A percentile compares a stretch with the other conserved stretches of the same genome.
Evolutionary conservation across 2,888 invertebrate species (phyloP).

Genomic region (Xanthorhoe spadicearia): DNA sequence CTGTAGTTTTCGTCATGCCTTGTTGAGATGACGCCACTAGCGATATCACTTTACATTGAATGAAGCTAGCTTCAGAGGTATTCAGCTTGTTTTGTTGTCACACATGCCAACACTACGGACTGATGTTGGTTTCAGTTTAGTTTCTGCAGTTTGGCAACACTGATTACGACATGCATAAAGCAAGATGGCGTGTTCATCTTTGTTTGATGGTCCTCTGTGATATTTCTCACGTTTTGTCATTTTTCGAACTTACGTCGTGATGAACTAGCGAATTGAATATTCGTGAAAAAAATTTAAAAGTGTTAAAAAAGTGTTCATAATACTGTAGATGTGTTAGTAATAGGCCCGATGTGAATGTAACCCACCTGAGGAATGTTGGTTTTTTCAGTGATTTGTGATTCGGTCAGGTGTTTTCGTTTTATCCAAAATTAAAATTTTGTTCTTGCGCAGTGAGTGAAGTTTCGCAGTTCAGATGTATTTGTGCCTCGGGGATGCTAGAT

Average conservation of each 20-base stretch:
- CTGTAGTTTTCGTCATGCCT: neutral
- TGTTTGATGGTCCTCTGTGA: slow-evolving; percentile 78
- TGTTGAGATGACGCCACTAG: slow-evolving; percentile 7
- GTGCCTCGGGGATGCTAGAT: slow-evolving; percentile 82
- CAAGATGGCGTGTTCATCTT: slow-evolving; percentile 85
- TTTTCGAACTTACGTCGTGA: slow-evolving; percentile 72
- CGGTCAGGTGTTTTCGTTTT: slow-evolving; percentile 85
- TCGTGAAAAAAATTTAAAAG: slow-evolving; percentile 56
- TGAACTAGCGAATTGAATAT: slow-evolving; percentile 60
- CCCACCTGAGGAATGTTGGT: slow-evolving; percentile 88
- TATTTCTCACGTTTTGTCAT: slow-evolving; percentile 74
- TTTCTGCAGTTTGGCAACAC: slow-evolving; percentile 65
- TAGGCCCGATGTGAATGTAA: slow-evolving; percentile 73
- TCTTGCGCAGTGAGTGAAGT: slow-evolving; percentile 84
- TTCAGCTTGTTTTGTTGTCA: slow-evolving; percentile 58
- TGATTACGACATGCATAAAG: slow-evolving; percentile 78
- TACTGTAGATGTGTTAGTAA: slow-evolving; percentile 56
- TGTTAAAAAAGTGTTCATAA: slow-evolving; percentile 64
- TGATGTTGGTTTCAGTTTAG: slow-evolving; percentile 39
- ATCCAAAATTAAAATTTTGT: slow-evolving; percentile 81
- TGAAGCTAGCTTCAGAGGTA: slow-evolving; percentile 51
- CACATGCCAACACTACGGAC: slow-evolving; percentile 52
- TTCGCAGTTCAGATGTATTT: slow-evolving; percentile 81
- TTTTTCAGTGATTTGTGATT: slow-evolving; percentile 86
- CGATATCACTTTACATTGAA: slow-evolving; percentile 1